Percentiles rank a stretch among this genome's conserved stretches.
These are phyloP conservation scores for Neodon shergylaensis DNA, from an alignment of 2,113 vertebrate genomes.

Conservation along the genomic window DNA sequence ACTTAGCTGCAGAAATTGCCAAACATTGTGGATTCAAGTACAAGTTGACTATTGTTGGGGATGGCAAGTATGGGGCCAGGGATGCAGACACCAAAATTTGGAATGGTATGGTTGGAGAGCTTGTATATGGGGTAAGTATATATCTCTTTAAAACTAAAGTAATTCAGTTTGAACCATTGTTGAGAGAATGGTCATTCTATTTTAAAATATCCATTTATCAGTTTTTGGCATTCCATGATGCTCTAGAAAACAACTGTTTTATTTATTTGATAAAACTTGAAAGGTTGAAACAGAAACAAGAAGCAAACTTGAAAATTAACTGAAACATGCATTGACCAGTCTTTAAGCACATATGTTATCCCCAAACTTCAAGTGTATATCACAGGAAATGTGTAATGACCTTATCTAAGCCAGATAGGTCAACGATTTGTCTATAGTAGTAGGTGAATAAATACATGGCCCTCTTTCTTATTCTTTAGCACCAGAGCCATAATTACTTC, in stretches of 20 bases:
- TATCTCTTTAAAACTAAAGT: slow-evolving; percentile 55
- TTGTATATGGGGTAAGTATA: slow-evolving; percentile 97
- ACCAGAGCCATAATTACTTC: neutral
- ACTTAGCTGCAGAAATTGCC: slow-evolving; percentile 98
- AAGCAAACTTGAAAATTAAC: slow-evolving; percentile 30
- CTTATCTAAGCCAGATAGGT: neutral
- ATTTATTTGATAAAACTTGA: slow-evolving; percentile 15
- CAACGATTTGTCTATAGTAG: slow-evolving; percentile 14
- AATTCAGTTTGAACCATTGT: slow-evolving; percentile 13
- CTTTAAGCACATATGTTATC: neutral
- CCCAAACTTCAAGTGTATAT: neutral
- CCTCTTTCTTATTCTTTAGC: slow-evolving; percentile 26
- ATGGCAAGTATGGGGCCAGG: slow-evolving; percentile 98
- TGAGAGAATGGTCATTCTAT: slow-evolving; percentile 26
- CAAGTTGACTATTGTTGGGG: slow-evolving; percentile 96
- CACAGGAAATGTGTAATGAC: neutral
- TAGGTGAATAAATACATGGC: slow-evolving; percentile 17
- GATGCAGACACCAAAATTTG: slow-evolving; percentile 99
- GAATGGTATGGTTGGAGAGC: slow-evolving; percentile 99
- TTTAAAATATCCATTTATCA: neutral
- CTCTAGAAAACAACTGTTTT: slow-evolving; percentile 1
- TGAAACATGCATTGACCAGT: slow-evolving; percentile 6
- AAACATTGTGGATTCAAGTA: slow-evolving; percentile 99
- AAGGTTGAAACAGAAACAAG: neutral
- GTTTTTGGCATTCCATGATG: neutral